These are phyloP conservation scores for Amorpha juglandis DNA, from an alignment of 2,888 invertebrate genomes.

Conservation along the genomic window DNA sequence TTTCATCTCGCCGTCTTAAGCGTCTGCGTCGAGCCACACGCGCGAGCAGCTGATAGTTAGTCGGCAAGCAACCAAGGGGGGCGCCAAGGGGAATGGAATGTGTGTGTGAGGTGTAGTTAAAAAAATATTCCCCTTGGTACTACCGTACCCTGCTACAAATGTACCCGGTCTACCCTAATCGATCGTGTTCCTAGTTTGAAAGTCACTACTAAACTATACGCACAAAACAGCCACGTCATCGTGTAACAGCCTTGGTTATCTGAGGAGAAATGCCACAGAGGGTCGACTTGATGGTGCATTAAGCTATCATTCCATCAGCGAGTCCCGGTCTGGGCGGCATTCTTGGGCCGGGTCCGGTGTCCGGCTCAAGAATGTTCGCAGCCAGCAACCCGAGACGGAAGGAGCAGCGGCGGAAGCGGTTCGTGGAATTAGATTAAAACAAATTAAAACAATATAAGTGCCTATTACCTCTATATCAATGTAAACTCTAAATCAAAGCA, in stretches of 20 bases:
- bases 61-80: too few species aligned
- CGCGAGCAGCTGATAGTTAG: too few species aligned
- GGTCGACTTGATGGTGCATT: slow-evolving; percentile 61
- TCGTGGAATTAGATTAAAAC: slow-evolving; percentile 63
- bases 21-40: too few species aligned
- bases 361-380: slow-evolving; percentile 75
- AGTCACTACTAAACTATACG: not conserved
- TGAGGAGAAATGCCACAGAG: slow-evolving; percentile 61
- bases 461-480: slow-evolving; percentile 32
- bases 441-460: slow-evolving; percentile 48
- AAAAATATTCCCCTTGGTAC: too few species aligned
- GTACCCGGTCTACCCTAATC: not conserved
- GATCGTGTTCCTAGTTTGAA: not conserved
- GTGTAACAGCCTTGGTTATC: slow-evolving; percentile 59
- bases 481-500: slow-evolving; percentile 37
- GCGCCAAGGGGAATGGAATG: too few species aligned
- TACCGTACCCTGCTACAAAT: too few species aligned
- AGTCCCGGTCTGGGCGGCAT: slow-evolving; percentile 72
- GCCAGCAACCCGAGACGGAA: slow-evolving; percentile 83
- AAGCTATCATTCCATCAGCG: slow-evolving; percentile 73
- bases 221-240: slow-evolving; percentile 12
- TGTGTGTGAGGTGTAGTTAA: too few species aligned
- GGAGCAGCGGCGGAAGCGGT: slow-evolving; percentile 81
- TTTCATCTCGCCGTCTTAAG: too few species aligned
- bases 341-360: slow-evolving; percentile 72